phyloP scores from a whole-genome alignment of 2,113 vertebrate genomes.

The Ahaetulla prasina region DNA sequence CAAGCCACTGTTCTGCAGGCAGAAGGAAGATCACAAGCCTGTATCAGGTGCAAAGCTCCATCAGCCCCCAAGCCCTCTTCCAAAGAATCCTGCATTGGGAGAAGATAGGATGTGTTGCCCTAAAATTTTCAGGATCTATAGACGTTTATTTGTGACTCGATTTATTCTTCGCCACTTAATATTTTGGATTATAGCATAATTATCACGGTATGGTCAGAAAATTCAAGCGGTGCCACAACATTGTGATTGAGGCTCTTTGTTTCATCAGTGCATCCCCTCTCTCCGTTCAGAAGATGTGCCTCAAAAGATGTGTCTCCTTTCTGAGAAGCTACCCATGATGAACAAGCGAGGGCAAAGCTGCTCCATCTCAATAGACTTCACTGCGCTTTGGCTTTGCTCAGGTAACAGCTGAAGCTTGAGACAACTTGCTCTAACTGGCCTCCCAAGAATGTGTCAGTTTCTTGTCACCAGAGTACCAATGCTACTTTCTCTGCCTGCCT shows the following conservation, averaged over 20 bases:
- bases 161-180: background rate
- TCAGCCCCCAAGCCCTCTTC: background rate
- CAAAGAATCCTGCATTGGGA: background rate
- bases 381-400: background rate
- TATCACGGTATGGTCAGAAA: background rate
- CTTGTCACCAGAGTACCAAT: constrained; percentile 37
- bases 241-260: background rate
- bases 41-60: too few species aligned
- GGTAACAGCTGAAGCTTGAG: constrained; percentile 32
- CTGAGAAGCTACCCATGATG: background rate
- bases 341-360: background rate
- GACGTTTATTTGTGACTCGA: background rate
- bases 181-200: background rate
- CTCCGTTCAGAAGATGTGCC: background rate
- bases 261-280: background rate
- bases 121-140: background rate
- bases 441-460: constrained; percentile 48
- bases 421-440: constrained; percentile 29
- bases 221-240: background rate
- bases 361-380: background rate
- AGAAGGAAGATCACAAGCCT: background rate
- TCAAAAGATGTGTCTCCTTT: accelerated
- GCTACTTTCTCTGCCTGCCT: constrained; percentile 46
- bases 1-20: background rate
- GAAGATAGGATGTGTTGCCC: background rate